These are phyloP conservation scores for Cardinalis cardinalis DNA, from an alignment of 2,113 vertebrate genomes.

Conservation along the genomic window DNA sequence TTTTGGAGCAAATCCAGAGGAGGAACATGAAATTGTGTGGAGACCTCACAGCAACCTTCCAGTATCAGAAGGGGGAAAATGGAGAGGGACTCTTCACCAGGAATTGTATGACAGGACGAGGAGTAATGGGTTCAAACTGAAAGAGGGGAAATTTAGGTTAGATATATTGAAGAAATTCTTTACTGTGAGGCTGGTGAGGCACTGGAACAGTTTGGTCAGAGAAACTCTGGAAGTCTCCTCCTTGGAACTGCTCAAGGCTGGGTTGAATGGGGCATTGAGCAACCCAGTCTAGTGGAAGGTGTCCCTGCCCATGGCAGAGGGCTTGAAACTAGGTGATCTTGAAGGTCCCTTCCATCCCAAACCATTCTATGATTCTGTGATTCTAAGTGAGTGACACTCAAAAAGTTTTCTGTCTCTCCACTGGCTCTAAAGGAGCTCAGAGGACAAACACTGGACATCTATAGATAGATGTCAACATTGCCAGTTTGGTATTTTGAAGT, in stretches of 20 bases:
- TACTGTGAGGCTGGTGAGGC: background rate
- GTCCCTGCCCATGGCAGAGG: background rate
- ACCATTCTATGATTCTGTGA: background rate
- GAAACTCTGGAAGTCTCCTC: background rate
- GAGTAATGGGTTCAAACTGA: background rate
- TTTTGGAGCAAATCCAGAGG: background rate
- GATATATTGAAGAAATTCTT: background rate
- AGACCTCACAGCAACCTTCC: background rate
- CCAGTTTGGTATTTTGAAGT: background rate
- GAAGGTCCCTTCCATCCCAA: background rate
- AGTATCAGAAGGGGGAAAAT: background rate
- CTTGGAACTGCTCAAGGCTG: background rate
- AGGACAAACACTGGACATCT: background rate
- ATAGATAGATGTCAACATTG: background rate
- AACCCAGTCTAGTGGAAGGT: fast-evolving
- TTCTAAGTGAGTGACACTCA: background rate
- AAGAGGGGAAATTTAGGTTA: background rate
- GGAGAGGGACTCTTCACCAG: background rate
- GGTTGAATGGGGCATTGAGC: background rate
- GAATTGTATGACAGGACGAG: background rate
- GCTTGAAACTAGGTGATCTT: background rate
- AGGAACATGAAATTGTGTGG: background rate
- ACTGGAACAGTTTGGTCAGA: background rate
- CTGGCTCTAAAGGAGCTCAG: background rate
- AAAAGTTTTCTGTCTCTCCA: background rate